Evolutionary conservation across 2,888 invertebrate genomes (phyloP).

Genomic region (Eupithecia tripunctaria): DNA sequence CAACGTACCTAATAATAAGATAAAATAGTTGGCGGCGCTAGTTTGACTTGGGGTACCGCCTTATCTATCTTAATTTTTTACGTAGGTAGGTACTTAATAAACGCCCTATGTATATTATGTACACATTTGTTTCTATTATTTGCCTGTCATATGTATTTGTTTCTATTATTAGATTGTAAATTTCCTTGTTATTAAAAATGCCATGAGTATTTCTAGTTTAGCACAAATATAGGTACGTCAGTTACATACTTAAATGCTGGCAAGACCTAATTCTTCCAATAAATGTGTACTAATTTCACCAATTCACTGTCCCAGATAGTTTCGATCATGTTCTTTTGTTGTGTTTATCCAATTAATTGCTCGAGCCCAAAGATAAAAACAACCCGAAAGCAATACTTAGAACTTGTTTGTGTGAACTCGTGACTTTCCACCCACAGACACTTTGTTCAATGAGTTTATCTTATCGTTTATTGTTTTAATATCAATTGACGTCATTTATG

Average conservation of each 20-base stretch:
- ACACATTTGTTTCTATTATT: too few species aligned
- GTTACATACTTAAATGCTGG: neutral
- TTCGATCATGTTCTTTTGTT: neutral
- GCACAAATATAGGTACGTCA: neutral
- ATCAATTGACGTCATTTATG: neutral
- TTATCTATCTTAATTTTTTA: too few species aligned
- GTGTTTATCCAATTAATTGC: neutral
- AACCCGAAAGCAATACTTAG: neutral
- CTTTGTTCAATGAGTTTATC: neutral
- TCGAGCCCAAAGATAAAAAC: neutral
- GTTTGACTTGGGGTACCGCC: too few species aligned
- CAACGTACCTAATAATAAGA: too few species aligned
- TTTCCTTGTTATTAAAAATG: too few species aligned
- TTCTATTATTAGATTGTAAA: too few species aligned
- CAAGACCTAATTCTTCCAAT: neutral
- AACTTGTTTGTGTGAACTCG: neutral
- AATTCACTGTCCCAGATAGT: neutral
- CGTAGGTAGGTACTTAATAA: too few species aligned
- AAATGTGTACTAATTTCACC: neutral
- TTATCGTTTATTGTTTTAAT: slow-evolving; percentile 10
- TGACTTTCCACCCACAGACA: neutral
- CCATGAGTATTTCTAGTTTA: too few species aligned
- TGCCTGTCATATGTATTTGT: too few species aligned
- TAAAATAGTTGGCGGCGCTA: too few species aligned
- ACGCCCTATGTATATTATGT: too few species aligned